phyloP scores from a whole-genome alignment of 2,888 invertebrate genomes.

The Strigamia transsilvanica region DNA sequence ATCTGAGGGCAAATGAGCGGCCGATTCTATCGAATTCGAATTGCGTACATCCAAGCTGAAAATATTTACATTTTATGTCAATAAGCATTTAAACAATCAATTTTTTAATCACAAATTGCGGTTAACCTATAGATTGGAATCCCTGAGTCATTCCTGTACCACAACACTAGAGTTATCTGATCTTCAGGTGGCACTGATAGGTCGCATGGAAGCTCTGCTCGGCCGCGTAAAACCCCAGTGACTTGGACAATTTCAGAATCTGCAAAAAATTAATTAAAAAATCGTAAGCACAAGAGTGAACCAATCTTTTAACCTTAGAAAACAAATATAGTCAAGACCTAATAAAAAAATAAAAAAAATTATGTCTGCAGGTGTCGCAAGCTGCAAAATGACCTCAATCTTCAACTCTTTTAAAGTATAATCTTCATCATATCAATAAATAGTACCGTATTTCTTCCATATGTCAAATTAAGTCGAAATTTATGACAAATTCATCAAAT shows the following conservation, averaged over 20 bases:
- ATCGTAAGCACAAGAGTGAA: background rate
- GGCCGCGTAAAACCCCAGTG: slow-evolving; percentile 87
- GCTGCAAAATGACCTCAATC: background rate
- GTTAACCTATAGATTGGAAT: slow-evolving; percentile 51
- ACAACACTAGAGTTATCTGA: slow-evolving; percentile 37
- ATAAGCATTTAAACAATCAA: background rate
- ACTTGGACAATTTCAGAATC: slow-evolving; percentile 74
- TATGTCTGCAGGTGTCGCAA: background rate
- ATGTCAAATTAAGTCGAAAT: too few relatives aligned
- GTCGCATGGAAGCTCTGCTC: slow-evolving; percentile 86
- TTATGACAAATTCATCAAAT: too few relatives aligned
- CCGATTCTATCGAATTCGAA: slow-evolving; percentile 24
- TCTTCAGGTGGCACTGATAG: slow-evolving; percentile 69
- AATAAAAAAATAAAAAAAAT: slow-evolving; percentile 9
- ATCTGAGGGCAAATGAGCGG: slow-evolving; percentile 17
- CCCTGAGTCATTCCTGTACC: slow-evolving; percentile 46
- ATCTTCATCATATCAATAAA: background rate
- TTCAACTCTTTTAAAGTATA: background rate
- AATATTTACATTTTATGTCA: background rate
- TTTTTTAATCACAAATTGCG: background rate
- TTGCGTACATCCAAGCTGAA: slow-evolving; percentile 51
- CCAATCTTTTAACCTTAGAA: background rate
- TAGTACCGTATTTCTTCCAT: background rate
- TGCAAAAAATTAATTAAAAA: slow-evolving; percentile 65
- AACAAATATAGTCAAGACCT: background rate